Base-by-base conservation (phyloP, 2,797 vertebrate species). In the Chromis chromis region DNA sequence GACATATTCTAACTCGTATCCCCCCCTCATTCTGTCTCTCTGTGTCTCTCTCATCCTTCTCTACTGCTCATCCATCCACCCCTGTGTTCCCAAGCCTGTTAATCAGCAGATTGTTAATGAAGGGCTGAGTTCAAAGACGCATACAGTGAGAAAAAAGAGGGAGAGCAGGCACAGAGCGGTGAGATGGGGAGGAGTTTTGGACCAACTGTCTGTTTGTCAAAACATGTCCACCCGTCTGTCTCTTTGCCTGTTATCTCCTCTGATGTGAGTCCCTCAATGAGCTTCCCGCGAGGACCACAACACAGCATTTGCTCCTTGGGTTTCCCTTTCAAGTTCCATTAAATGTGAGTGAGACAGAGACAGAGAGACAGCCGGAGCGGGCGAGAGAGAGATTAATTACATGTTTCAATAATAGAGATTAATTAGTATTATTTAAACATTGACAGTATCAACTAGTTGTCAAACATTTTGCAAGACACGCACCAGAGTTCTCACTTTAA, bases 71-170 rank as follows among this genome's bases (percentile, higher is more conserved):
- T 89, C 79, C 69, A 76, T 86, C 86, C 78, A 82, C 83, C 89
- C 88, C 88, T 50, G 74, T 84, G 86, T 88, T 91, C 86, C 89
- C 83, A 48, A 80, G 91, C 86, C 84, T 91, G 91, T 92, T 93
- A 93, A 94, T 94, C 90, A 93, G 89, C 89, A 93, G 91, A 92
- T 93, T 90, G 90, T 91, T 94, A 93, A 94, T 94, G 92, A 93
- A 93, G 90, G 78, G 85, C 87, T n/a, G 56, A 93, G 92, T 94
- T 94, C 91, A 94, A 94, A 94, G 91, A 90, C 79, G 76, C 57
- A 76, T 63, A 74, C 68, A 65, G 63, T 49, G 70, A 65, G 78
- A 36, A 36, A 28, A 56, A 70, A 58, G 73, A 57, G 72, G 53
- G 76, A 72, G 81, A 82, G 81, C 76, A 72, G 86, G 85, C 82